Conservation (phyloP, 1,140 invertebrate species). For the Bradynema listronoti region DNA sequence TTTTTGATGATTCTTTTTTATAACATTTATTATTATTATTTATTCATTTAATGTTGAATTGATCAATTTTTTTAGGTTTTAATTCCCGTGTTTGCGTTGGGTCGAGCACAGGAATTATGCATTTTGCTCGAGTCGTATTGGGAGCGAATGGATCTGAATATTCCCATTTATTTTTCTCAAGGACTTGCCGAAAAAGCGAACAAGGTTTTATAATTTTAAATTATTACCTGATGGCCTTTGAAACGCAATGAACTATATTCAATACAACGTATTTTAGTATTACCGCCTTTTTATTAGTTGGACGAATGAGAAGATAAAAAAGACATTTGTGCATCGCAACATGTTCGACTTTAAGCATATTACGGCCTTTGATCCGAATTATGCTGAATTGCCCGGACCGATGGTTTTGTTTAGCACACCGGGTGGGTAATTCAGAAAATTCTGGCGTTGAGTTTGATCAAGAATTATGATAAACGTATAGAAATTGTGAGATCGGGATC, state of each 20-base stretch:
- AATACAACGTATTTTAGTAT: conserved; percentile 65
- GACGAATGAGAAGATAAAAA: conserved; percentile 99
- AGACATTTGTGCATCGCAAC: conserved; percentile 97
- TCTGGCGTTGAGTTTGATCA: no score
- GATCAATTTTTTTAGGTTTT: conserved; percentile 86
- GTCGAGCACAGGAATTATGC: conserved; percentile 93
- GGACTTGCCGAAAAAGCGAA: conserved; percentile 66
- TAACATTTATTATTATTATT: no score
- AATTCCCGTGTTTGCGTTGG: conserved; percentile 97
- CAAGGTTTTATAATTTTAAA: conserved; percentile 17
- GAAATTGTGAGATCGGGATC: no score
- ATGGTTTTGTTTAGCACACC: conserved; percentile 99
- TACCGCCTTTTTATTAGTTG: conserved; percentile 99
- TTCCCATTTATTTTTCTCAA: conserved; percentile 94
- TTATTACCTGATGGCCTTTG: conserved; percentile 5
- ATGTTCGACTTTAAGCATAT: conserved; percentile 99
- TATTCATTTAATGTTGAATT: no score
- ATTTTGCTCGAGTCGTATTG: conserved; percentile 89
- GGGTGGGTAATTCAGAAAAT: no score
- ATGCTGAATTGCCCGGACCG: conserved; percentile 91
- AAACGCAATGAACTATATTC: no score
- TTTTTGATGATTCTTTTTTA: no score
- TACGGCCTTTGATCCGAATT: conserved; percentile 82
- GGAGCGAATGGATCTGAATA: conserved; percentile 93
- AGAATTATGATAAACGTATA: no score